Evolutionary conservation across 1,140 invertebrate genomes (phyloP), one percentile per base, ranked within the genome.

Genomic region (Drosophila pectinifera): DNA sequence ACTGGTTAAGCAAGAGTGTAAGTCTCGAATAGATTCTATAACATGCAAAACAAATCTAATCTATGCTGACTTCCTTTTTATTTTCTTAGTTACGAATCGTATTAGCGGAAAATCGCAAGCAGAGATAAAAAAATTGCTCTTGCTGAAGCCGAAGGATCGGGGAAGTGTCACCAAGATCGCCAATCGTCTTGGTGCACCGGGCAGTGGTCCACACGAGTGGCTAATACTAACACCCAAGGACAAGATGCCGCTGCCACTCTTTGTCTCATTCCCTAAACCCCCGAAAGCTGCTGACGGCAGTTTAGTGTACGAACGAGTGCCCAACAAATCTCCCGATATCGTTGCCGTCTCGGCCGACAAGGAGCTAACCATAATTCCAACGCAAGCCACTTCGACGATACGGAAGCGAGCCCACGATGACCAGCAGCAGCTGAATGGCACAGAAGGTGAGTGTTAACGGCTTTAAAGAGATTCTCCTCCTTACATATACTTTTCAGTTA

Each of bases 211-310:
- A 39, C 93, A 96, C 81, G 96, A 97, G 69, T 98, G 97, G 97
- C 93, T 98, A 22, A 93, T 95, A 54, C 94, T 97, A 39, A 97
- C 96, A 31, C 95, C 96, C 49, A 95, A 95, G 70, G 95, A 95
- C 88, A 94, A 95, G 92, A 94, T 97, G 90, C 96, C 97, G 54
- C 95, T 95, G 92, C 96, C 96, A 6, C 94, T 95, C 64, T 94
- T 95, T 77, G 95, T 97, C 53, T 96, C 96, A 70, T 98, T 97
- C 92, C 97, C 97, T 41, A 96, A 96, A 93, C 97, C 97, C 57
- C 96, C 97, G 10, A 97, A 97, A 93, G 97, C 95, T 65, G 94
- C 96, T 70, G 96, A 97, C 92, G 97, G 96, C 64, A 97, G 96
- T 92, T 93, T 97, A 68, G 90, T 97, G 49, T 97, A 97, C 84